phyloP scores from a whole-genome alignment of 2,888 invertebrate genomes.

The Leptopilina drosophilae region DNA sequence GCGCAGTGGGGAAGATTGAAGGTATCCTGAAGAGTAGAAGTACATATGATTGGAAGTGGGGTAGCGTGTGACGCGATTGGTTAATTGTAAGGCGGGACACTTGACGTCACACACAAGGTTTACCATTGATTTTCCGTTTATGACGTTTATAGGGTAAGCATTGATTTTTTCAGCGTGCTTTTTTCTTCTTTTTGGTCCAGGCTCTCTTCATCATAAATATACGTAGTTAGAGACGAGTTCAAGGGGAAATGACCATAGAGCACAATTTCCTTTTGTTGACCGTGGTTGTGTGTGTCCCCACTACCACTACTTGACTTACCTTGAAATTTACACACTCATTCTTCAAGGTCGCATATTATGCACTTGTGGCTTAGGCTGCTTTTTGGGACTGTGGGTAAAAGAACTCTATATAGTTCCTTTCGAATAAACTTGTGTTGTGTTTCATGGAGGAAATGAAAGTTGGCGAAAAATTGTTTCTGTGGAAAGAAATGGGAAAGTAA shows the following conservation, averaged over 20 bases:
- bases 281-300: no score
- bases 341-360: slow-evolving; percentile 19
- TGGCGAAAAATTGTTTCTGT: no score
- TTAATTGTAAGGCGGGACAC: slow-evolving; percentile 71
- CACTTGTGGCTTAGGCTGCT: background rate
- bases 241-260: slow-evolving; percentile 38
- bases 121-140: slow-evolving; percentile 75
- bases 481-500: no score
- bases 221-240: slow-evolving; percentile 41
- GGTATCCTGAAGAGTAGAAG: background rate
- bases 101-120: slow-evolving; percentile 70
- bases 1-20: background rate
- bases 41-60: slow-evolving; percentile 37
- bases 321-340: background rate
- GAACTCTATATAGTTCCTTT: no score
- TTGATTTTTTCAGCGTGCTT: slow-evolving; percentile 58
- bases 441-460: no score
- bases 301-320: background rate
- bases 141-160: slow-evolving; percentile 56
- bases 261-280: background rate
- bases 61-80: slow-evolving; percentile 62
- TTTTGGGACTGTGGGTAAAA: no score
- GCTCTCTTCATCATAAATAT: slow-evolving; percentile 47
- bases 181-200: slow-evolving; percentile 58
- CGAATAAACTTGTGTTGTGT: no score